phyloP scores from a whole-genome alignment of 2,113 vertebrate species.

The Chaetorhynchus papuensis region DNA sequence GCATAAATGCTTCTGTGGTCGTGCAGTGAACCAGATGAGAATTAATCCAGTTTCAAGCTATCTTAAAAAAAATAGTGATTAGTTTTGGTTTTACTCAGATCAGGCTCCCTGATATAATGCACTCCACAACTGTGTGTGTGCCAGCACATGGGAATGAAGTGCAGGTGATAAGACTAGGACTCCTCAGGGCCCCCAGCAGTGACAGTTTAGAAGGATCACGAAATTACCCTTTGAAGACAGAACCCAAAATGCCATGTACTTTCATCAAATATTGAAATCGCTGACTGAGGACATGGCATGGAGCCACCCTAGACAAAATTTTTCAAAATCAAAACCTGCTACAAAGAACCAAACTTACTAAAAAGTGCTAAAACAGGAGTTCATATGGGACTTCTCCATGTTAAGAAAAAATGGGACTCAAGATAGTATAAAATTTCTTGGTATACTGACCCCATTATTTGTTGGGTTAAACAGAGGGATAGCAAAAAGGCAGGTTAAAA shows the following conservation, averaged over 20 bases:
- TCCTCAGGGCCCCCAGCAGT: neutral
- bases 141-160: neutral
- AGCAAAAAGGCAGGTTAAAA: neutral
- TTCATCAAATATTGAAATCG: neutral
- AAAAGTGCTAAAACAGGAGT: neutral
- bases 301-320: neutral
- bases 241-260: neutral
- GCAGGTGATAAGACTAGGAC: neutral
- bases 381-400: neutral
- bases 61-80: neutral
- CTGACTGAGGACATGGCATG: neutral
- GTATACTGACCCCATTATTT: neutral
- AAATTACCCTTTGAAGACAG: neutral
- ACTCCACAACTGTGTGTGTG: neutral
- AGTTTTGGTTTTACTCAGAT: neutral
- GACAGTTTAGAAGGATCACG: neutral
- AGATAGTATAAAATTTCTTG: neutral
- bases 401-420: neutral
- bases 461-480: neutral
- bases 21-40: neutral
- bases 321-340: neutral
- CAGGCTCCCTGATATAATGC: neutral
- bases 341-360: neutral
- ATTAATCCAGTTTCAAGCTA: neutral
- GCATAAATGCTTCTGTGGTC: neutral